phyloP scores from a whole-genome alignment of 2,797 vertebrate genomes.

The Sparus aurata region DNA sequence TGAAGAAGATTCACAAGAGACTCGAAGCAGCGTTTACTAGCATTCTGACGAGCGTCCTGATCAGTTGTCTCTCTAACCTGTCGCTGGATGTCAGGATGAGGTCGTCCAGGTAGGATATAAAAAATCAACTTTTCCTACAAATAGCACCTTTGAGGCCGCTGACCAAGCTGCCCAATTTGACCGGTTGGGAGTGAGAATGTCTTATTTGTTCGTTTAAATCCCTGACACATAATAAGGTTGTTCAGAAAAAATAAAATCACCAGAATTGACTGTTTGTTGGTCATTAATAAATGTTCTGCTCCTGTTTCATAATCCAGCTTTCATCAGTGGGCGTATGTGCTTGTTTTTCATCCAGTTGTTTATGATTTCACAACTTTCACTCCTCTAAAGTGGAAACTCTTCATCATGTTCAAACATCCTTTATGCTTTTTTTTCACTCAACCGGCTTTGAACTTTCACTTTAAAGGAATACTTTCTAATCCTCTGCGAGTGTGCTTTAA shows the following conservation, averaged over 20 bases:
- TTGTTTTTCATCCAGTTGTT: conserved; percentile 9
- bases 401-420: conserved; percentile 23
- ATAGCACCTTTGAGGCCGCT: too few relatives aligned
- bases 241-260: background rate
- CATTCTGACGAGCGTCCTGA: too few relatives aligned
- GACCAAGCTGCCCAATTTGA: too few relatives aligned
- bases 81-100: too few relatives aligned
- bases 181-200: too few relatives aligned
- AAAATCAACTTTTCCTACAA: too few relatives aligned
- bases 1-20: too few relatives aligned
- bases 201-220: background rate
- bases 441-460: conserved; percentile 31
- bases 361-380: conserved; percentile 10
- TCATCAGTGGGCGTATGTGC: conserved; percentile 25
- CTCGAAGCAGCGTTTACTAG: too few relatives aligned
- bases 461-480: conserved; percentile 31
- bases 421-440: conserved; percentile 14
- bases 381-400: conserved; percentile 20
- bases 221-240: background rate
- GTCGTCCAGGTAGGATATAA: too few relatives aligned
- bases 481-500: conserved; percentile 22
- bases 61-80: too few relatives aligned
- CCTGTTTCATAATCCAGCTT: background rate
- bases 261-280: background rate
- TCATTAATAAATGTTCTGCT: conserved; percentile 1